These are phyloP conservation scores for Onychostruthus taczanowskii DNA, from an alignment of 2,113 vertebrate genomes.

Conservation along the genomic window DNA sequence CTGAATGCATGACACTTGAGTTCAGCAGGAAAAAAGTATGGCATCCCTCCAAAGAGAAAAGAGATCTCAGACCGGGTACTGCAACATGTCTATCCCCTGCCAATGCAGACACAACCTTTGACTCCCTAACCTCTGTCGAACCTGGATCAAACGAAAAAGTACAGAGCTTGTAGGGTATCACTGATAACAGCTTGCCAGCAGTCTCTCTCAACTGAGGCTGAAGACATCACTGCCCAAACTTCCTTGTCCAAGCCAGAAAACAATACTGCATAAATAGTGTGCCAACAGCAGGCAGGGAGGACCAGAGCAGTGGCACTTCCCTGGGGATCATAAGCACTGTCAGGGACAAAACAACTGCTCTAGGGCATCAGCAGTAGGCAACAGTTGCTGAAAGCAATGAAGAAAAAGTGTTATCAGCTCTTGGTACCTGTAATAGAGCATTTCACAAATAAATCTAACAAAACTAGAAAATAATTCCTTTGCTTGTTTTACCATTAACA, in stretches of 20 bases:
- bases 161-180: background rate
- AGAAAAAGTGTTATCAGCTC: background rate
- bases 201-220: background rate
- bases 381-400: background rate
- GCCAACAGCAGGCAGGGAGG: background rate
- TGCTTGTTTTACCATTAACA: background rate
- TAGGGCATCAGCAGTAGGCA: background rate
- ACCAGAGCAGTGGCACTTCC: background rate
- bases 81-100: fast-evolving
- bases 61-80: background rate
- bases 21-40: background rate
- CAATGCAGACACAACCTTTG: background rate
- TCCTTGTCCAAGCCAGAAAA: background rate
- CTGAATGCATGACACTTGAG: background rate
- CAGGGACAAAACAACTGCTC: background rate
- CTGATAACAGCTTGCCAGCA: background rate
- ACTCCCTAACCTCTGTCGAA: background rate
- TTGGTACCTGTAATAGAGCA: background rate
- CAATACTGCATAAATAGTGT: background rate
- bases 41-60: background rate
- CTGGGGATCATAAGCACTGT: background rate
- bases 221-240: background rate
- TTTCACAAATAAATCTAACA: background rate
- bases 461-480: background rate
- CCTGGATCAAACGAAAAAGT: background rate